These are phyloP conservation scores for Barnardius zonarius DNA, from an alignment of 2,113 vertebrate species.

Conservation along the genomic window DNA sequence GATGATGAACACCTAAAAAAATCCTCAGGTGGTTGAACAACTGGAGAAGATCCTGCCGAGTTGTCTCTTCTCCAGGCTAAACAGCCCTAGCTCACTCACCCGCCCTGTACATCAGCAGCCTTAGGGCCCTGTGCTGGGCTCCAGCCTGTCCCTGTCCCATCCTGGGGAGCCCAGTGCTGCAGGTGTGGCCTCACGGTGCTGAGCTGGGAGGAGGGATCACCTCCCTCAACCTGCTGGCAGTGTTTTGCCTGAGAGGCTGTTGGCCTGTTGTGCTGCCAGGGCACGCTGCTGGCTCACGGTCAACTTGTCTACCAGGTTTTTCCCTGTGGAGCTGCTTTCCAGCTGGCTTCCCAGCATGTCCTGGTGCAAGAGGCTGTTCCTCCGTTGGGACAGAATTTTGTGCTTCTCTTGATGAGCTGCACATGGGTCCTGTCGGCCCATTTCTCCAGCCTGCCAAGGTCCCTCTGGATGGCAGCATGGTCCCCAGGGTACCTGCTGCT, in stretches of 20 bases:
- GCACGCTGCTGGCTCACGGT: background rate
- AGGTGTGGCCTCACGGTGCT: fast-evolving
- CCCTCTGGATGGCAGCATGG: background rate
- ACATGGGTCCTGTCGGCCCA: background rate
- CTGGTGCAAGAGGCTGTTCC: background rate
- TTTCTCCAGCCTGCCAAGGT: background rate
- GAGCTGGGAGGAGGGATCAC: background rate
- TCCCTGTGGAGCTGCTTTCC: background rate
- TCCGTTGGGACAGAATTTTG: background rate
- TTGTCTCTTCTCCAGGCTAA: background rate
- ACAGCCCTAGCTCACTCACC: background rate
- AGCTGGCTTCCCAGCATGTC: background rate
- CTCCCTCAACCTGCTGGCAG: background rate
- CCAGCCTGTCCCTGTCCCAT: background rate
- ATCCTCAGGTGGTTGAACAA: background rate
- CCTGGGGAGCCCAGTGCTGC: background rate
- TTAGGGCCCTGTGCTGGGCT: background rate
- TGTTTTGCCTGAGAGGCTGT: background rate
- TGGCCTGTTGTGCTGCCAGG: background rate
- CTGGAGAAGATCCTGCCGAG: background rate
- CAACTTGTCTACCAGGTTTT: background rate
- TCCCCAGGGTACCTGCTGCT: background rate
- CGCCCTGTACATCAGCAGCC: background rate
- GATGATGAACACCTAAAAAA: background rate
- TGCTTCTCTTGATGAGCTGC: background rate